These are phyloP conservation scores for Agapornis roseicollis DNA, from an alignment of 2,113 vertebrate genomes.

Conservation along the genomic window DNA sequence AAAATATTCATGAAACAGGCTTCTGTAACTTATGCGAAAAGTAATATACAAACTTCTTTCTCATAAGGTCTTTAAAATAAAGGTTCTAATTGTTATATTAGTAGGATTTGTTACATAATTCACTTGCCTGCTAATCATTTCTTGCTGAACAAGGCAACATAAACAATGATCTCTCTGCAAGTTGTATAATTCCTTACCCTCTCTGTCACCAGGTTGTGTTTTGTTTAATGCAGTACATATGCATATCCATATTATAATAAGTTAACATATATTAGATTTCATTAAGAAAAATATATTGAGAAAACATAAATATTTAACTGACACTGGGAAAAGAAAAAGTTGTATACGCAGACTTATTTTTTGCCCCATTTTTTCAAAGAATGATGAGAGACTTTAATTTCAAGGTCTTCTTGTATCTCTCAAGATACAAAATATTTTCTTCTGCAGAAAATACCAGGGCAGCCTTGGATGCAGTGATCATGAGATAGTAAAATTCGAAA, in stretches of 20 bases:
- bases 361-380: neutral
- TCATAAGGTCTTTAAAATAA: neutral
- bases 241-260: neutral
- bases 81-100: neutral
- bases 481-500: no score
- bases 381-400: neutral
- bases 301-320: conserved; percentile 44
- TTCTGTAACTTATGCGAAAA: neutral
- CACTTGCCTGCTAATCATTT: neutral
- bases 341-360: neutral
- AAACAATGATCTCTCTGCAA: neutral
- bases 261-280: neutral
- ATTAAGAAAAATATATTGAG: neutral
- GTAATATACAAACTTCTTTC: neutral
- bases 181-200: neutral
- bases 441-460: neutral
- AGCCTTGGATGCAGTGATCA: no score
- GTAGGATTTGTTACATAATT: neutral
- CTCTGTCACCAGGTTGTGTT: neutral
- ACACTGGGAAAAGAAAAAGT: neutral
- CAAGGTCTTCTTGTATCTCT: neutral
- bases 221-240: neutral
- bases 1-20: neutral
- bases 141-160: neutral
- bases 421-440: neutral